These are phyloP conservation scores for Drosophila nigromelanica DNA, from an alignment of 1,140 invertebrate genomes.

Conservation along the genomic window DNA sequence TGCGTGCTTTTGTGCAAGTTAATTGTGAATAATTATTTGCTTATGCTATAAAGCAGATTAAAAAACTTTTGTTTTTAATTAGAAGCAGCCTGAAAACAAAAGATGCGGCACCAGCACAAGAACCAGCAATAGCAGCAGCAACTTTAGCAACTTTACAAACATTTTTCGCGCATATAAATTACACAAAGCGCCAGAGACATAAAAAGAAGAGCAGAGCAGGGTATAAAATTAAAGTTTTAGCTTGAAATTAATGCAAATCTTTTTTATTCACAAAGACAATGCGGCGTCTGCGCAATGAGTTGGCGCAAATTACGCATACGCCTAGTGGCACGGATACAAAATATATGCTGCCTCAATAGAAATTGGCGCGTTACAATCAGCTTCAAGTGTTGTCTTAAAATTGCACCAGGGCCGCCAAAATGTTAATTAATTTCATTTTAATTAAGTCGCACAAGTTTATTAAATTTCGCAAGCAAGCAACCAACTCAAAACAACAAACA, in stretches of 20 bases:
- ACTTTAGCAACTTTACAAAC: slow-evolving; percentile 66
- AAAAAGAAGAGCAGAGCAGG: slow-evolving; percentile 42
- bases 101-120: slow-evolving; percentile 33
- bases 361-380: background rate
- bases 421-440: slow-evolving; percentile 74
- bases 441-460: slow-evolving; percentile 68
- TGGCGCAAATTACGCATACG: slow-evolving; percentile 56
- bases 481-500: slow-evolving; percentile 25
- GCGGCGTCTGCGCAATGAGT: slow-evolving; percentile 66
- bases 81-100: slow-evolving; percentile 72
- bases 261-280: slow-evolving; percentile 51
- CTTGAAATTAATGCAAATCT: slow-evolving; percentile 72
- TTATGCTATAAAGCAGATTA: slow-evolving; percentile 79
- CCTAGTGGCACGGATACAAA: slow-evolving; percentile 5
- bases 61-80: slow-evolving; percentile 82
- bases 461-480: slow-evolving; percentile 57
- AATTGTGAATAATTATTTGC: slow-evolving; percentile 74
- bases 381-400: slow-evolving; percentile 26
- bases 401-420: slow-evolving; percentile 28
- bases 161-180: slow-evolving; percentile 72
- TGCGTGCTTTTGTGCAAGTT: slow-evolving; percentile 50
- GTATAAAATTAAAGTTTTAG: slow-evolving; percentile 61
- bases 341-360: slow-evolving; percentile 14
- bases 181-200: slow-evolving; percentile 47
- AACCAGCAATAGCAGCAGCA: slow-evolving; percentile 45